Base-by-base conservation (phyloP, 2,888 invertebrate genomes). In the Trypoxylon attenuatum region DNA sequence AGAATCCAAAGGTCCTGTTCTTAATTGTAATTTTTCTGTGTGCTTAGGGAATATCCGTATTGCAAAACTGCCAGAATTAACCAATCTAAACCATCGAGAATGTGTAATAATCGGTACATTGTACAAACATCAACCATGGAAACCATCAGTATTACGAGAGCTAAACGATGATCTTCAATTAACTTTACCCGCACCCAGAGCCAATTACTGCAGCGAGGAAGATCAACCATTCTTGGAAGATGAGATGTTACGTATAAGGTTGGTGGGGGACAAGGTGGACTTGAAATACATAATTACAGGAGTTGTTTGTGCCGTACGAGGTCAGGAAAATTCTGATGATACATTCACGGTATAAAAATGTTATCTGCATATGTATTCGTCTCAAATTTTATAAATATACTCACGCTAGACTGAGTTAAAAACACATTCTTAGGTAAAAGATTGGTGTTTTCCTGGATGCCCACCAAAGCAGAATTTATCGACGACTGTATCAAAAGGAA, bases 121-220 rank as follows among this genome's bases (percentile, higher is more conserved):
- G 8, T 98, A 95, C 84, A 98, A 98, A 87, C 92, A 96, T 73
- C 98, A 98, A 88, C 91, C 92, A 81, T 89, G 96, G 66, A 97
- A 97, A 86, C 98, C 98, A 0, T 97, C 96, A 69, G 95, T 99
- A 82, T 87, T 99, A 29, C 94, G 95, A 80, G 96, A 98, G 87
- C 90, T 98, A 1, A 94, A 96, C 53, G 97, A 98, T 87, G 95
- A 96, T 83, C 91, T 95, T 81, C 94, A 95, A 85, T 89, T 97
- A 50, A 90, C 94, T 43, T 94, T 94, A 0, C 94, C 95, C 81
- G 92, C 92, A n/a, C 87, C 88, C 5, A 90, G 90, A 83, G 88
- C 86, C 33, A 85, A 94, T 86, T 98, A 94, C 88, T 93, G 94
- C 2, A 93, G 94, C 78, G 94, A 94, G 13, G 89, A 91, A 16